These are phyloP conservation scores for Phortica magna DNA, from an alignment of 2,888 invertebrate species.

Conservation along the genomic window DNA sequence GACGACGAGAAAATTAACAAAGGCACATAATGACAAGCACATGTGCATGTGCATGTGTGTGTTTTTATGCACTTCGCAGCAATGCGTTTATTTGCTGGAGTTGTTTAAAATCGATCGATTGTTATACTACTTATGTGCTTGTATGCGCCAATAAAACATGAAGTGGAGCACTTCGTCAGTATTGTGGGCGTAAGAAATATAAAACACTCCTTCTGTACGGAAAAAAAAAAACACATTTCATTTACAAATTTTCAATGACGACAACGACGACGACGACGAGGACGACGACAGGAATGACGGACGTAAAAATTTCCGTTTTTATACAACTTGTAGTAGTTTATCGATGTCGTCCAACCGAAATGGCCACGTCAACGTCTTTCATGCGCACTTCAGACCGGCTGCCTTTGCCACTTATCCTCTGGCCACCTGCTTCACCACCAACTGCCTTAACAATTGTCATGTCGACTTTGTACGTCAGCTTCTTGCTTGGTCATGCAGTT, in stretches of 20 bases:
- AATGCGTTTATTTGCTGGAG: background rate
- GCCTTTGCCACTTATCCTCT: slow-evolving; percentile 41
- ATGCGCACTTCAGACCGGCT: background rate
- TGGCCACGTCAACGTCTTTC: slow-evolving; percentile 23
- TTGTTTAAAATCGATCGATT: slow-evolving; percentile 19
- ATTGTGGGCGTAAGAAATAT: background rate
- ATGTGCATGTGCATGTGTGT: background rate
- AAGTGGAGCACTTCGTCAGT: background rate
- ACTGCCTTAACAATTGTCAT: slow-evolving; percentile 39
- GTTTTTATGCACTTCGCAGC: background rate
- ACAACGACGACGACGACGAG: slow-evolving; percentile 57
- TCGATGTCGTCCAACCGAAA: slow-evolving; percentile 54
- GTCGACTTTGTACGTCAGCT: slow-evolving; percentile 37
- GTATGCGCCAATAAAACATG: background rate
- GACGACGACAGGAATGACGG: slow-evolving; percentile 59
- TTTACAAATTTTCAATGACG: slow-evolving; percentile 64
- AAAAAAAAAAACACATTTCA: slow-evolving; percentile 18
- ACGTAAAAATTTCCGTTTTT: slow-evolving; percentile 70
- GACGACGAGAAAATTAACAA: slow-evolving; percentile 4
- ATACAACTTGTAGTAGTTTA: slow-evolving; percentile 52
- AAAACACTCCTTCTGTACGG: background rate
- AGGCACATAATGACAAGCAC: slow-evolving; percentile 4
- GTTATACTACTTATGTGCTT: background rate
- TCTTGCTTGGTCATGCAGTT: slow-evolving; percentile 57
- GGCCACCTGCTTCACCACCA: background rate